These are phyloP conservation scores for Radopholus similis DNA, from an alignment of 1,140 invertebrate species.

Conservation along the genomic window DNA sequence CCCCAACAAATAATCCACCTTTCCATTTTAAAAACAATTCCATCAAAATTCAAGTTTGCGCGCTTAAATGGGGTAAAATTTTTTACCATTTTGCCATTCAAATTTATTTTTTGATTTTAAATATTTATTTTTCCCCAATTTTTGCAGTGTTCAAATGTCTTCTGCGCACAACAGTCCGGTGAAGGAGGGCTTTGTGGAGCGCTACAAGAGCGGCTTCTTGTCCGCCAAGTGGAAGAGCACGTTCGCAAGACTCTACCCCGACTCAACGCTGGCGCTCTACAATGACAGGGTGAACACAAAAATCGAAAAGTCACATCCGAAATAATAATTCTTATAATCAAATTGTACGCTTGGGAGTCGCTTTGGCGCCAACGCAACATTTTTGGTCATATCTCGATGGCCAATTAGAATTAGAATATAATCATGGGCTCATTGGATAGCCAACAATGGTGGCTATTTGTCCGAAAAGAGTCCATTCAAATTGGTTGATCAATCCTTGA, in stretches of 20 bases:
- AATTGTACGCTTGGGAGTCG: too few species aligned
- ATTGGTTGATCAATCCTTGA: too few species aligned
- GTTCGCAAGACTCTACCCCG: constrained; percentile 31
- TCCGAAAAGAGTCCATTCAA: too few species aligned
- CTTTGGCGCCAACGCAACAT: too few species aligned
- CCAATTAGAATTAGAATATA: too few species aligned
- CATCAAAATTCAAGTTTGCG: neutral
- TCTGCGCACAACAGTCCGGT: neutral
- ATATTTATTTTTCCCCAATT: neutral
- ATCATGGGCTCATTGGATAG: too few species aligned
- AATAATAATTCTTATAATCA: neutral
- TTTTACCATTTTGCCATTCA: neutral
- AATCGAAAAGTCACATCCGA: neutral
- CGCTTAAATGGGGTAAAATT: neutral
- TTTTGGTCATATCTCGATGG: too few species aligned
- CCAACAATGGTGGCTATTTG: too few species aligned
- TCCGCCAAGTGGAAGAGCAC: constrained; percentile 38
- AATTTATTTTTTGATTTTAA: neutral
- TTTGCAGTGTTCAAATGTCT: neutral
- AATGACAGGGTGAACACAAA: constrained; percentile 28
- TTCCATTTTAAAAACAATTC: too few species aligned
- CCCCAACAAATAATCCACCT: too few species aligned
- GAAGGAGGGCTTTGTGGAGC: constrained; percentile 42
- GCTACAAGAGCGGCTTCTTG: constrained; percentile 38
- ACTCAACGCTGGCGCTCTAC: constrained; percentile 38